Percentiles rank a stretch among this genome's conserved stretches.
Evolutionary conservation across 2,113 vertebrate species (phyloP).

Genomic region (Rhea americana): DNA sequence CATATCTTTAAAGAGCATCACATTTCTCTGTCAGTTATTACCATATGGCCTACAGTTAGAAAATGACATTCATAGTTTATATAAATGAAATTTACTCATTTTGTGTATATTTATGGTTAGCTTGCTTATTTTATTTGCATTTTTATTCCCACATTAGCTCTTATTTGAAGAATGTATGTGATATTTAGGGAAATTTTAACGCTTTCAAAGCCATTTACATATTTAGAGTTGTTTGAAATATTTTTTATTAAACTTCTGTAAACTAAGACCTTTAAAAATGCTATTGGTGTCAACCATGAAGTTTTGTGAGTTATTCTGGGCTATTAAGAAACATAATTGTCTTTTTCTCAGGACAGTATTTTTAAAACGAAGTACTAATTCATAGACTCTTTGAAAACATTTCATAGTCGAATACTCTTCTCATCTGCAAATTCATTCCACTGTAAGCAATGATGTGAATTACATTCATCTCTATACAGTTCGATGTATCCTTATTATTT

Average conservation of each 20-base stretch:
- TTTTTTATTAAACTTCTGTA: conserved; percentile 32
- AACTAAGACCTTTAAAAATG: conserved; percentile 45
- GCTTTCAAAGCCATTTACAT: conserved; percentile 37
- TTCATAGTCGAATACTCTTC: background rate
- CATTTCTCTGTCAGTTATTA: conserved; percentile 36
- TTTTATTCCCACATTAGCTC: conserved; percentile 62
- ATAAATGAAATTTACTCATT: conserved; percentile 55
- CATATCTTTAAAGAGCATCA: background rate
- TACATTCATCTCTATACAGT: background rate
- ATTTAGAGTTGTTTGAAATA: background rate
- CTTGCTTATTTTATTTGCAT: conserved; percentile 62
- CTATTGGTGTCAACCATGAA: conserved; percentile 18
- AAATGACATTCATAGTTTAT: conserved; percentile 16
- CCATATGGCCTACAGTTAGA: background rate
- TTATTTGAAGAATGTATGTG: conserved; percentile 51
- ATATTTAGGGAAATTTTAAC: conserved; percentile 61
- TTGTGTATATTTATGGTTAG: conserved; percentile 37
- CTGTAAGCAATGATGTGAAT: background rate
- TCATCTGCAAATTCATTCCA: background rate
- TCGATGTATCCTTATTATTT: background rate
- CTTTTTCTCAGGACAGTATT: background rate
- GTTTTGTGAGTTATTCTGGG: conserved; percentile 46
- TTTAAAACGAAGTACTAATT: conserved; percentile 22
- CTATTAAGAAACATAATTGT: conserved; percentile 54
- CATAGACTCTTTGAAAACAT: background rate